Evolutionary conservation across 1,140 invertebrate genomes (phyloP).

Genomic region (Yoshiicerus persimilis): DNA sequence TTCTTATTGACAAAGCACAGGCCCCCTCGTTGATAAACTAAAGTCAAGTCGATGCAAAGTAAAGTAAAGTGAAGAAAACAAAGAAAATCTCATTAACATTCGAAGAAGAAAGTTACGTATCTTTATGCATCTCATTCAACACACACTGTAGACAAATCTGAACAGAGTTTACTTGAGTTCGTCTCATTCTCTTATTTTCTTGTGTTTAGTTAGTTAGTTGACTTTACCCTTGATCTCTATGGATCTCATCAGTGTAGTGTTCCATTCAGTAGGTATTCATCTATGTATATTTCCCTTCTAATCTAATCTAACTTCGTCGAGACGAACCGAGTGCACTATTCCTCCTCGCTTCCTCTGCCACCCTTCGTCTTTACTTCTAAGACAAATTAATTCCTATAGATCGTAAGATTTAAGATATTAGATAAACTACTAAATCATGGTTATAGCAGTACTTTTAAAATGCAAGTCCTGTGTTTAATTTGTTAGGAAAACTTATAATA

Average conservation of each 20-base stretch:
- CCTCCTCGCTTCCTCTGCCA: background rate
- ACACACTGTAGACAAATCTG: background rate
- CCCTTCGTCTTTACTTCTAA: background rate
- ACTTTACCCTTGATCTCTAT: conserved; percentile 4
- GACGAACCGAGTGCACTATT: background rate
- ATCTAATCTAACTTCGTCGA: conserved; percentile 11
- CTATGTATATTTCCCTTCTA: conserved; percentile 3
- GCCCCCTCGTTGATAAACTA: background rate
- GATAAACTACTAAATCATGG: background rate
- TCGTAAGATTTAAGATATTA: background rate
- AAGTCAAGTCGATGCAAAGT: background rate
- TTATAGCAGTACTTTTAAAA: background rate
- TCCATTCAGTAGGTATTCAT: background rate
- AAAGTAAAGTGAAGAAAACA: background rate
- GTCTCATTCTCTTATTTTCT: background rate
- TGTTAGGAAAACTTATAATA: too few relatives aligned
- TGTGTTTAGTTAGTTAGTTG: background rate
- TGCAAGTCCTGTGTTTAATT: too few relatives aligned
- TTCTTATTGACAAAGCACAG: background rate
- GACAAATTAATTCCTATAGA: background rate
- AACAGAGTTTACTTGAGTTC: background rate
- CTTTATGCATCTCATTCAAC: background rate
- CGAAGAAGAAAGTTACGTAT: background rate
- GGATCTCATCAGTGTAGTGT: background rate
- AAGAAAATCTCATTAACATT: conserved; percentile 15